A percentile compares a stretch with the other conserved stretches of the same genome.
phyloP scores from a whole-genome alignment of 2,113 vertebrate species.

The Planiliza haematocheilus region DNA sequence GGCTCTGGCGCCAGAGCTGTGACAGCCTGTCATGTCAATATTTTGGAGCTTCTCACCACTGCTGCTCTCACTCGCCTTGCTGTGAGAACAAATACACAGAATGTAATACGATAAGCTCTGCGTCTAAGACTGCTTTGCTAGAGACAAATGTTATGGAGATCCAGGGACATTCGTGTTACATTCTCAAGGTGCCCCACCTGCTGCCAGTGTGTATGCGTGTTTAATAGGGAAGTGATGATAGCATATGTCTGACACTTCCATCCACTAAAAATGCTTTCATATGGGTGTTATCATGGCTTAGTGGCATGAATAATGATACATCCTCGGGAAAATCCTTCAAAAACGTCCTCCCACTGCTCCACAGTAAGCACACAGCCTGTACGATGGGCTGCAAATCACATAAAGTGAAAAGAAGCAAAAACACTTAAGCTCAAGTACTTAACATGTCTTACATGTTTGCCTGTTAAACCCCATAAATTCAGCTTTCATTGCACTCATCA shows the following conservation, averaged over 20 bases:
- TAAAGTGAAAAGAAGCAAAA: no score
- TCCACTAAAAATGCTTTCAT: neutral
- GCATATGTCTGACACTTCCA: neutral
- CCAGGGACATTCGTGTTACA: conserved; percentile 8
- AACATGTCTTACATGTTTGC: no score
- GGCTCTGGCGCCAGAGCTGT: neutral
- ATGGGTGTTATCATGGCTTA: neutral
- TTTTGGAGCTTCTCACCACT: neutral
- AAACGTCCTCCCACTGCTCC: no score
- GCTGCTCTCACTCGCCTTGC: neutral
- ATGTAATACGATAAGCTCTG: neutral
- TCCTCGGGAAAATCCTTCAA: no score
- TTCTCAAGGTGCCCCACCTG: conserved; percentile 5
- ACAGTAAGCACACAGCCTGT: no score
- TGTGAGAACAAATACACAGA: neutral
- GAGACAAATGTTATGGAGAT: neutral
- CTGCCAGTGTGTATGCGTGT: neutral
- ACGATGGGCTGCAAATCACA: no score
- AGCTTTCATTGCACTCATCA: no score
- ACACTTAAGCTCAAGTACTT: no score
- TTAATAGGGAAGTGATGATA: neutral
- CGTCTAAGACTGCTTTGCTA: neutral
- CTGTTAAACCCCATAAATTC: no score
- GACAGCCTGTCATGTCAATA: neutral
- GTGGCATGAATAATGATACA: no score